Conservation (phyloP, 2,888 invertebrate genomes). For the Phyto melanocephala region DNA sequence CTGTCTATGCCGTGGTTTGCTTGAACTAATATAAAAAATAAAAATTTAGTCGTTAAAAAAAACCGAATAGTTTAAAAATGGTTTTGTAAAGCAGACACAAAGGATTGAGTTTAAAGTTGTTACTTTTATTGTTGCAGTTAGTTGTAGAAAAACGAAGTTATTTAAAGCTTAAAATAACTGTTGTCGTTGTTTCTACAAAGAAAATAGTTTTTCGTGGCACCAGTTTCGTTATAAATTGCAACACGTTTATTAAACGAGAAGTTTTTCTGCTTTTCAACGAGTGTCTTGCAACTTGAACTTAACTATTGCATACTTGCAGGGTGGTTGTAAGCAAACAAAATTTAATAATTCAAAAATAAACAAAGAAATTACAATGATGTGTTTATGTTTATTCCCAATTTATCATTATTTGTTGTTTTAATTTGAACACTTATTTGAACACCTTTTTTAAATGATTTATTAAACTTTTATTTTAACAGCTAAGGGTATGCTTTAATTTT, state of each 20-base stretch:
- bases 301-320: slow-evolving; percentile 47
- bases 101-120: slow-evolving; percentile 16
- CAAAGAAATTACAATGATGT: no score
- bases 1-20: slow-evolving; percentile 36
- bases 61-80: slow-evolving; percentile 45
- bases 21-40: slow-evolving; percentile 18
- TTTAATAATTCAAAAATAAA: no score
- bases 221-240: slow-evolving; percentile 19
- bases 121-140: background rate
- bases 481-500: slow-evolving; percentile 42
- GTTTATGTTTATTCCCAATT: no score
- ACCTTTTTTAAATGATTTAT: background rate
- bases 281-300: slow-evolving; percentile 12
- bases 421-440: background rate
- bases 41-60: slow-evolving; percentile 11
- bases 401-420: background rate
- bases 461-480: background rate
- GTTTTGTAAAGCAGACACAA: slow-evolving; percentile 48
- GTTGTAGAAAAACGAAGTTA: slow-evolving; percentile 17
- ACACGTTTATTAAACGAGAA: slow-evolving; percentile 8
- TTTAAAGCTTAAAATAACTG: no score
- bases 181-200: background rate
- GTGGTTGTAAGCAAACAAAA: background rate
- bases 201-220: background rate
- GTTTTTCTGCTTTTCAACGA: background rate